Evolutionary conservation across 2,888 invertebrate species (phyloP).

Genomic region (Apodemia duryi): DNA sequence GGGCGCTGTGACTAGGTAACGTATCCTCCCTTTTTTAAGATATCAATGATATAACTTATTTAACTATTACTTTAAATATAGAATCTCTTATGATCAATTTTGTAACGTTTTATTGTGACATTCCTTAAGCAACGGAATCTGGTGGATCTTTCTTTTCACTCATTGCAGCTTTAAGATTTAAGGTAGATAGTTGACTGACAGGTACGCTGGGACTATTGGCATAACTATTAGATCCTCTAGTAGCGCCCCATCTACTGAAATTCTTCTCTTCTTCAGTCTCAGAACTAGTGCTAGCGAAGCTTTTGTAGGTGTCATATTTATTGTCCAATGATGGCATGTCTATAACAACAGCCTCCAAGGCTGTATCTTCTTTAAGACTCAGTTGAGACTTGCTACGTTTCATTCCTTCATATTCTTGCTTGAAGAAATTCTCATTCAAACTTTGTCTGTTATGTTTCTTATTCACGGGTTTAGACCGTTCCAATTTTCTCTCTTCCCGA

Average conservation of each 20-base stretch:
- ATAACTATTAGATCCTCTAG: slow-evolving; percentile 72
- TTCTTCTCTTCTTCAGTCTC: slow-evolving; percentile 40
- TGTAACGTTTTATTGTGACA: background rate
- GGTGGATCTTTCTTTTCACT: slow-evolving; percentile 41
- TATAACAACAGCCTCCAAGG: slow-evolving; percentile 64
- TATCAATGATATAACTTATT: too few species aligned
- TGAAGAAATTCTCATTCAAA: slow-evolving; percentile 15
- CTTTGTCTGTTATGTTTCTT: background rate
- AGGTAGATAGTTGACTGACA: slow-evolving; percentile 62
- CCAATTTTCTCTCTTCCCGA: slow-evolving; percentile 41
- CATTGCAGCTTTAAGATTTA: slow-evolving; percentile 50
- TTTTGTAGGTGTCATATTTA: slow-evolving; percentile 48
- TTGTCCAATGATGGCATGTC: slow-evolving; percentile 53
- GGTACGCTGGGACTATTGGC: slow-evolving; percentile 50
- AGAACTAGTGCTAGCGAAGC: slow-evolving; percentile 42
- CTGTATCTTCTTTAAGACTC: slow-evolving; percentile 61
- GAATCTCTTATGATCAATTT: too few species aligned
- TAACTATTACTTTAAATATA: too few species aligned
- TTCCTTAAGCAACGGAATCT: slow-evolving; percentile 49
- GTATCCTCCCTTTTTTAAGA: too few species aligned
- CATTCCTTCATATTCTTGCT: slow-evolving; percentile 34
- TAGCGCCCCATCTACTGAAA: slow-evolving; percentile 71
- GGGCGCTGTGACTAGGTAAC: too few species aligned
- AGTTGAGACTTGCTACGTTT: slow-evolving; percentile 61
- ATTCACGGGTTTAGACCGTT: slow-evolving; percentile 39